Evolutionary conservation across 2,888 invertebrate genomes (phyloP).

Genomic region (Calephelis perditalis): DNA sequence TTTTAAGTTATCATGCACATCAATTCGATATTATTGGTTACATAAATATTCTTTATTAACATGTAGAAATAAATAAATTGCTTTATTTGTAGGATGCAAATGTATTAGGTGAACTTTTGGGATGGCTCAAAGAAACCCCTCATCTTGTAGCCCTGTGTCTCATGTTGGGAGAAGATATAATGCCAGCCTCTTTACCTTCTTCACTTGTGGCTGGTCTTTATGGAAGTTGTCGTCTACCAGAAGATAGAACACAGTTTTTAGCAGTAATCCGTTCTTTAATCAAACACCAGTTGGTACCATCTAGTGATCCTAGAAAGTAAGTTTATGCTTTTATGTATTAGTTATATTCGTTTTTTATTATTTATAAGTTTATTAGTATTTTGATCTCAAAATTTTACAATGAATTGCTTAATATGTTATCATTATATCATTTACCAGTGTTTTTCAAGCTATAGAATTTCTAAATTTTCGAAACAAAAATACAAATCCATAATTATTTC

Average conservation of each 20-base stretch:
- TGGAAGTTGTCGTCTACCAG: constrained; percentile 55
- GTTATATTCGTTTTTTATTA: background rate
- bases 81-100: constrained; percentile 51
- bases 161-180: constrained; percentile 63
- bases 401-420: no score
- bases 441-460: no score
- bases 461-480: no score
- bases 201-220: constrained; percentile 62
- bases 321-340: constrained; percentile 29
- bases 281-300: constrained; percentile 61
- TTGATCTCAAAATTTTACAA: no score
- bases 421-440: no score
- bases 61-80: background rate
- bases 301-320: constrained; percentile 66
- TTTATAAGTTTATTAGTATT: no score
- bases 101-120: constrained; percentile 63
- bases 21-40: no score
- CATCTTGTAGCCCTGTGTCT: constrained; percentile 66
- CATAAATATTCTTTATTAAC: no score
- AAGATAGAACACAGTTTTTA: constrained; percentile 54
- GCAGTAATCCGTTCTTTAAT: constrained; percentile 61
- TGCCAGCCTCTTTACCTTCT: constrained; percentile 55
- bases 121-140: constrained; percentile 68
- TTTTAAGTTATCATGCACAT: no score
- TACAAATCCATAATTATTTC: no score